A percentile compares a stretch with the other conserved stretches of the same genome.
These are phyloP conservation scores for Hippopotamus amphibius DNA, from an alignment of 2,113 vertebrate genomes.

Conservation along the genomic window DNA sequence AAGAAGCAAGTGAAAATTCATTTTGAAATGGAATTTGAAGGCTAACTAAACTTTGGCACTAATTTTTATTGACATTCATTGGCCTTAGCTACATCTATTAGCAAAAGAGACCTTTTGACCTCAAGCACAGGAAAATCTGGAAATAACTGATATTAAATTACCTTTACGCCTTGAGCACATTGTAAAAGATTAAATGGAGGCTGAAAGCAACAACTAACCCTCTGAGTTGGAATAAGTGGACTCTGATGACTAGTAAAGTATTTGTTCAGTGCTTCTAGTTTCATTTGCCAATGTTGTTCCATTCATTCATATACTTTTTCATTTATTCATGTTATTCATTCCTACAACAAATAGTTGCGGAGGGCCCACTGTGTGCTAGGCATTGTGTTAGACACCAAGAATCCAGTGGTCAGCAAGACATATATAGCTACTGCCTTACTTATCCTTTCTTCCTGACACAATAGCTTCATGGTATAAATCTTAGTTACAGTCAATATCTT, in stretches of 20 bases:
- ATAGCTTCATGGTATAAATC: conserved; percentile 8
- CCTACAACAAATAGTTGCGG: neutral
- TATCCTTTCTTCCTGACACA: conserved; percentile 34
- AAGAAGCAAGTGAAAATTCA: conserved; percentile 36
- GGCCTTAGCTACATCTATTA: neutral
- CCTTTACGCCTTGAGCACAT: neutral
- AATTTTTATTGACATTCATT: conserved; percentile 50
- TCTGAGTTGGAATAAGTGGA: neutral
- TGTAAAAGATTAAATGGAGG: neutral
- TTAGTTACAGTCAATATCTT: conserved; percentile 23
- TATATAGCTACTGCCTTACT: neutral
- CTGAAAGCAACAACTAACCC: neutral
- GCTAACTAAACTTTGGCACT: conserved; percentile 15
- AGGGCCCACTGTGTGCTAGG: neutral
- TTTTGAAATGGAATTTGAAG: conserved; percentile 40
- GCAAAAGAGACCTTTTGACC: neutral
- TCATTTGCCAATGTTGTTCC: neutral
- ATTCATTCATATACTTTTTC: neutral
- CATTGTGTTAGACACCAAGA: conserved; percentile 20
- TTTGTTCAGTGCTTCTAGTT: neutral
- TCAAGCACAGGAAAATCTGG: neutral
- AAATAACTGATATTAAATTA: conserved; percentile 1
- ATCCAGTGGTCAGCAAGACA: neutral
- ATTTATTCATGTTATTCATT: neutral
- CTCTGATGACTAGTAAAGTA: neutral